Conservation (phyloP, 2,113 vertebrate genomes). For the Pedetes capensis region DNA sequence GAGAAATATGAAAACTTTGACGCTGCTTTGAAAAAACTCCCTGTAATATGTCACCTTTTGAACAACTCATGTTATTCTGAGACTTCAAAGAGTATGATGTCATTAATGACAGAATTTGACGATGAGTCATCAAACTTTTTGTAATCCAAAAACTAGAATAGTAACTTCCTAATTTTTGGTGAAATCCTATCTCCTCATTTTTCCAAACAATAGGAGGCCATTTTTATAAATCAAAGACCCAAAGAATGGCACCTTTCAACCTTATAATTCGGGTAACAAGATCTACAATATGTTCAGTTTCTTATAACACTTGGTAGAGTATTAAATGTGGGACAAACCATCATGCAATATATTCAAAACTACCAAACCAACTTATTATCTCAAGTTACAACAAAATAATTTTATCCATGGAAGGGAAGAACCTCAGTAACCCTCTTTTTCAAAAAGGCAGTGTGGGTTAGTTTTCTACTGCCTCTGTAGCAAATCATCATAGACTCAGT, state of each 20-base stretch:
- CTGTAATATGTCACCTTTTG: background rate
- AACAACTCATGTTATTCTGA: constrained; percentile 10
- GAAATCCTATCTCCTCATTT: background rate
- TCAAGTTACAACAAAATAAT: background rate
- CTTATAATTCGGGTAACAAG: background rate
- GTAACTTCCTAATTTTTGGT: background rate
- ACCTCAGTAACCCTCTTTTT: background rate
- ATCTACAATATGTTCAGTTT: background rate
- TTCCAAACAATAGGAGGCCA: background rate
- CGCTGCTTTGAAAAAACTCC: background rate
- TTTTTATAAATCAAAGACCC: background rate
- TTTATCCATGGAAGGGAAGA: background rate
- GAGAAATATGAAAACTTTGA: constrained; percentile 1
- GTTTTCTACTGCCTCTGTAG: background rate
- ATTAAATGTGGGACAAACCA: background rate
- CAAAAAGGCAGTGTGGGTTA: background rate
- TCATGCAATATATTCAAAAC: background rate
- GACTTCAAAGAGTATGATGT: constrained; percentile 19
- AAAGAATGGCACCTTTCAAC: background rate
- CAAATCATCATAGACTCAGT: background rate
- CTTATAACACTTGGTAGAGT: background rate
- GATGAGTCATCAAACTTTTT: background rate
- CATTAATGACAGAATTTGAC: background rate
- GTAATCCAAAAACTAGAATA: background rate
- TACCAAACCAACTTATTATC: background rate